Percentiles rank a stretch among this genome's conserved stretches.
These are phyloP conservation scores for Meda fulgida DNA, from an alignment of 2,797 vertebrate species.

Conservation along the genomic window DNA sequence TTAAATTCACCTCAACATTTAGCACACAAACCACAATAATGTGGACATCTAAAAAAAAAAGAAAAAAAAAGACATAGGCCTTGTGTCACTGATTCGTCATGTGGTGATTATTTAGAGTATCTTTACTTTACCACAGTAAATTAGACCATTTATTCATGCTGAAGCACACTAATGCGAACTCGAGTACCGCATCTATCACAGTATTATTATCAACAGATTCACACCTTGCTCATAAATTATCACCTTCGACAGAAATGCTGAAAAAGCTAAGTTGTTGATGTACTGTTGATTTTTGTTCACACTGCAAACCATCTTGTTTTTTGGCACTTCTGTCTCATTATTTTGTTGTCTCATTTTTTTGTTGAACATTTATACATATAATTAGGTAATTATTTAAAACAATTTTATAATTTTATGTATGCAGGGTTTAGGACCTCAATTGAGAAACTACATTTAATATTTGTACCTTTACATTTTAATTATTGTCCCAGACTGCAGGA, in stretches of 20 bases:
- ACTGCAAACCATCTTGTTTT: too few species aligned
- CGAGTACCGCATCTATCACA: neutral
- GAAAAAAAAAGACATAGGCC: neutral
- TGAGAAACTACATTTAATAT: neutral
- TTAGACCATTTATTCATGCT: neutral
- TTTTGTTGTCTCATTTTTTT: neutral
- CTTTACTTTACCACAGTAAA: constrained; percentile 7
- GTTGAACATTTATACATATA: neutral
- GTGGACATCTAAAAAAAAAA: neutral
- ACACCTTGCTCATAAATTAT: neutral
- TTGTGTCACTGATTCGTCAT: neutral
- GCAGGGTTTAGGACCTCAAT: neutral
- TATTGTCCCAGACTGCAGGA: neutral
- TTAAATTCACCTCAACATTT: neutral
- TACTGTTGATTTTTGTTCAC: neutral
- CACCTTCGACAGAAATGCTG: neutral
- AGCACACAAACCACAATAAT: neutral
- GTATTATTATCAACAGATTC: neutral
- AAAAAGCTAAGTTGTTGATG: neutral
- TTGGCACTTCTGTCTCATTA: too few species aligned
- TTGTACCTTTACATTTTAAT: neutral
- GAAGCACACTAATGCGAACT: neutral
- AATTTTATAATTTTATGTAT: too few species aligned
- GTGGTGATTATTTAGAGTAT: neutral
- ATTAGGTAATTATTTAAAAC: neutral